Evolutionary conservation across 2,113 vertebrate species (phyloP).

Genomic region (Leptocoma aspasia): DNA sequence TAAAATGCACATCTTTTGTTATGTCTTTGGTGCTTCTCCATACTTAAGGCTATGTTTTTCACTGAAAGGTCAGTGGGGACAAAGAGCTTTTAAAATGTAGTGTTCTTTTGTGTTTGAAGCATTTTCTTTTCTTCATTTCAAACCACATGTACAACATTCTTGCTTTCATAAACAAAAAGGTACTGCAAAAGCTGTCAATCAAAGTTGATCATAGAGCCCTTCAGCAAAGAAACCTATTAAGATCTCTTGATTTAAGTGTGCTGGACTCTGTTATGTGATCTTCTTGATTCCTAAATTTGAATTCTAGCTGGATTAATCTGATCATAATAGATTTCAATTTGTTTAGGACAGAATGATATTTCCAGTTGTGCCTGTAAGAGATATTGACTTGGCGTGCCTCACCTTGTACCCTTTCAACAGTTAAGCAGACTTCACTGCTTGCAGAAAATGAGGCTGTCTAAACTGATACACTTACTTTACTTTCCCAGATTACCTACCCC

Average conservation of each 20-base stretch:
- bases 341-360: background rate
- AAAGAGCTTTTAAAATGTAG: background rate
- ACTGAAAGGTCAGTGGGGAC: background rate
- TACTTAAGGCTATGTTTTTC: background rate
- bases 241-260: background rate
- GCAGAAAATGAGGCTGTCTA: background rate
- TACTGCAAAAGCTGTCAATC: background rate
- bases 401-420: background rate
- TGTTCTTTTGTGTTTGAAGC: background rate
- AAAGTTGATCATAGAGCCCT: background rate
- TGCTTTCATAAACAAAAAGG: background rate
- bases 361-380: background rate
- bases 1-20: background rate
- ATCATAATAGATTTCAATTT: background rate
- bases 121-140: background rate
- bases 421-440: background rate
- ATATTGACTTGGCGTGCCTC: background rate
- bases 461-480: constrained; percentile 2
- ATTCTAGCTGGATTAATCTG: background rate
- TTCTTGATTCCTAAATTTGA: background rate
- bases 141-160: background rate
- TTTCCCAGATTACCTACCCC: constrained; percentile 23
- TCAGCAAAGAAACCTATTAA: background rate
- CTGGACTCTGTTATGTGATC: background rate
- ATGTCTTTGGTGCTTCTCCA: background rate